Evolutionary conservation across 2,113 vertebrate genomes (phyloP).

Genomic region (Varanus salvator): DNA sequence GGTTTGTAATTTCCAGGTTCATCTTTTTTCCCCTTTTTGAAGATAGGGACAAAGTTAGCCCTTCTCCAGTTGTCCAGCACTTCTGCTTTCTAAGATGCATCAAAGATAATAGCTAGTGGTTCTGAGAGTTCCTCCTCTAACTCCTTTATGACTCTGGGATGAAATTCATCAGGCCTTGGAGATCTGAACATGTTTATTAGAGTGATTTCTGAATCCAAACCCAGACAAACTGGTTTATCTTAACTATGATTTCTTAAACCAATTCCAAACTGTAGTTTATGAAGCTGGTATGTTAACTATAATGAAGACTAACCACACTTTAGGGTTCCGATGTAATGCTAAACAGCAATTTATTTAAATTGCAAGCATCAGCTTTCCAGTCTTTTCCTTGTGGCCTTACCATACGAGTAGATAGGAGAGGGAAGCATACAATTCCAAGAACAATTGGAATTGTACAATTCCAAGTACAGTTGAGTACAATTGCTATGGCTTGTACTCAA

Average conservation of each 20-base stretch:
- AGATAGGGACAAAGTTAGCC: too few species aligned
- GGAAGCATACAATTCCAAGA: neutral
- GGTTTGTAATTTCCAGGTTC: too few species aligned
- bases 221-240: neutral
- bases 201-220: neutral
- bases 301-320: too few species aligned
- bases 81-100: too few species aligned
- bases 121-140: too few species aligned
- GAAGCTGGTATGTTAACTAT: neutral
- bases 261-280: neutral
- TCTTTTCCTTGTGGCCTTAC: neutral
- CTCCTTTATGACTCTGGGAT: too few species aligned
- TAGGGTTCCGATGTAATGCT: neutral
- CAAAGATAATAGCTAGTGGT: too few species aligned
- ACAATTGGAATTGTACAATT: neutral
- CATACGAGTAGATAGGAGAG: neutral
- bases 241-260: neutral
- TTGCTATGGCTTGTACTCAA: neutral
- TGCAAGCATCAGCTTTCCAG: neutral
- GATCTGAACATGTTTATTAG: too few species aligned
- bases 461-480: too few species aligned
- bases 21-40: too few species aligned
- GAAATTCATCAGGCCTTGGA: too few species aligned
- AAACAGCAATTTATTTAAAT: neutral
- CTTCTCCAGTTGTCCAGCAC: too few species aligned